Evolutionary conservation across 37 sponge, comb jelly and placozoan genomes (phyloP).

Genomic region (Aphrocallistes beatrix): DNA sequence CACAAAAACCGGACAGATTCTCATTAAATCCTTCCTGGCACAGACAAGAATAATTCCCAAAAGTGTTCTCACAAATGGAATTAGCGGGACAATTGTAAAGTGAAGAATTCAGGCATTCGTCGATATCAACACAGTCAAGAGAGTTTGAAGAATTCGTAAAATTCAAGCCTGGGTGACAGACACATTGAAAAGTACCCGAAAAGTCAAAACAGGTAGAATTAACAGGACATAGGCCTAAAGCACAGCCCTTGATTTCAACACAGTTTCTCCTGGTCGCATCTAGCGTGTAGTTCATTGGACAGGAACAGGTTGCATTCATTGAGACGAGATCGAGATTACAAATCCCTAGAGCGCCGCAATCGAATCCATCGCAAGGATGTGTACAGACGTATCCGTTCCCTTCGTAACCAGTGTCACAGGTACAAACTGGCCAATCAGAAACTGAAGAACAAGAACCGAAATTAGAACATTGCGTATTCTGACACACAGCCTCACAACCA

Average conservation of each 20-base stretch:
- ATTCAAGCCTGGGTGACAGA: not conserved
- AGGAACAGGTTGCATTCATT: not conserved
- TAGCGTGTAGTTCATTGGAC: not conserved
- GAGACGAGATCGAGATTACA: not conserved
- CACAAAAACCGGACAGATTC: not conserved
- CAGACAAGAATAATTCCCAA: not conserved
- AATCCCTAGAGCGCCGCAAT: not conserved
- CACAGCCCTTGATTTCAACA: not conserved
- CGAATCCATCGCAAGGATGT: not conserved
- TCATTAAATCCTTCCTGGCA: not conserved
- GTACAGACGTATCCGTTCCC: not conserved
- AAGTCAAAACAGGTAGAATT: not conserved
- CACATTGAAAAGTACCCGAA: not conserved
- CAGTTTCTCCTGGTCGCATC: not conserved
- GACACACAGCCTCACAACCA: not conserved
- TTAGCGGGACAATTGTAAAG: not conserved
- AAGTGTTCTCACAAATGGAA: not conserved
- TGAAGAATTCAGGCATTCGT: not conserved
- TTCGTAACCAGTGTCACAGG: not conserved
- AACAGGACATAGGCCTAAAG: not conserved
- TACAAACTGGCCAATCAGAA: not conserved
- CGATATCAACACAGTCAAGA: not conserved
- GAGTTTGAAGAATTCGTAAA: not conserved
- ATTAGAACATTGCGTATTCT: not conserved
- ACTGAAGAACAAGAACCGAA: not conserved